Conservation (phyloP, 2,113 vertebrate genomes). For the Erinaceus europaeus region DNA sequence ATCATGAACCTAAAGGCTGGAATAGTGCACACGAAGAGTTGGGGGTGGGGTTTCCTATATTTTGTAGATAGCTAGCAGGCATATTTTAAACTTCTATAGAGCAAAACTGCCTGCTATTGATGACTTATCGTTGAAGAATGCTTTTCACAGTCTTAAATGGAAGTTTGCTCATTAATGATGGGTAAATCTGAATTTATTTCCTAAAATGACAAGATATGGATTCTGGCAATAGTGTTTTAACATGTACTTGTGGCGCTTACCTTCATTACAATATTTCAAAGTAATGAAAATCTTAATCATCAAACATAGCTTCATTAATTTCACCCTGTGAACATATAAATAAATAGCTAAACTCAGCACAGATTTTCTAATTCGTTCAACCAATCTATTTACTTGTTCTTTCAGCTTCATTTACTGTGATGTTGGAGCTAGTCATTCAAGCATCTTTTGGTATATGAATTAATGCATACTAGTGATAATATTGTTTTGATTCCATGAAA, state of each 20-base stretch:
- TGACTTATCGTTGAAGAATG: neutral
- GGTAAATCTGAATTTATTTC: constrained; percentile 69
- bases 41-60: too few relatives aligned
- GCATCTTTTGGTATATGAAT: neutral
- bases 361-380: neutral
- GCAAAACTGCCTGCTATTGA: neutral
- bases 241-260: constrained; percentile 49
- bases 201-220: constrained; percentile 45
- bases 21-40: too few relatives aligned
- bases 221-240: constrained; percentile 58
- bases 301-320: constrained; percentile 59
- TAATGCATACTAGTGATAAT: neutral
- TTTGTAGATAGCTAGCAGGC: too few relatives aligned
- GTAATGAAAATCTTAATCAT: constrained; percentile 57
- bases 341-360: constrained; percentile 43
- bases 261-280: constrained; percentile 57
- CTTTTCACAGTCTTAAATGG: constrained; percentile 38
- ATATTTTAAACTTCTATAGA: constrained; percentile 39
- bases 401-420: neutral
- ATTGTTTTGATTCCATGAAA: neutral
- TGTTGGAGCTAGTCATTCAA: neutral
- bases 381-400: neutral
- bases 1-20: too few relatives aligned
- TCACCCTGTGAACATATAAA: constrained; percentile 49
- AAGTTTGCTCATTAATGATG: constrained; percentile 65